These are phyloP conservation scores for Actinopyga echinites DNA, from an alignment of 53 echinoderm and acorn worm genomes.

Conservation along the genomic window DNA sequence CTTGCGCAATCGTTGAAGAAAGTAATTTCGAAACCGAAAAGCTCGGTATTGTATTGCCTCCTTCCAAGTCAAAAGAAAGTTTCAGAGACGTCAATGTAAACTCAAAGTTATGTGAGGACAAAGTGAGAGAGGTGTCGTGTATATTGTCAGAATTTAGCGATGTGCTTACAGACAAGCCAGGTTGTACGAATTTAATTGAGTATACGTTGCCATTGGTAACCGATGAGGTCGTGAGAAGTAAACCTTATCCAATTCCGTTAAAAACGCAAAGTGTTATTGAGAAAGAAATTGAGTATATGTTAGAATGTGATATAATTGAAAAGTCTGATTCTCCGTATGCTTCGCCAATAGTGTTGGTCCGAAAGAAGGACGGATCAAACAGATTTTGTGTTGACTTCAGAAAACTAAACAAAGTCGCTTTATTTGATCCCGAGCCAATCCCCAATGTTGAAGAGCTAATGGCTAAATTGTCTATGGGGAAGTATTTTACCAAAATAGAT, in stretches of 20 bases:
- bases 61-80: background rate
- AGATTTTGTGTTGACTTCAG: background rate
- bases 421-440: background rate
- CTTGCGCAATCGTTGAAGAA: background rate
- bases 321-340: slow-evolving; percentile 49
- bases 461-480: background rate
- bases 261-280: background rate
- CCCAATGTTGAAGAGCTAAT: slow-evolving; percentile 22
- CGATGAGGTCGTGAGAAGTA: background rate
- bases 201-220: background rate
- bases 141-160: background rate
- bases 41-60: background rate
- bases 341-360: slow-evolving; percentile 56
- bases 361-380: slow-evolving; percentile 53
- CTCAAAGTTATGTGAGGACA: background rate
- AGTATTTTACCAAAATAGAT: slow-evolving; percentile 55
- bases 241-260: slow-evolving; percentile 13
- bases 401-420: background rate
- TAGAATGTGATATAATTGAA: slow-evolving; percentile 49
- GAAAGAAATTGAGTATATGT: slow-evolving; percentile 13
- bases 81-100: background rate
- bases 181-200: background rate
- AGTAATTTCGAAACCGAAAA: background rate
- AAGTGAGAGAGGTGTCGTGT: background rate
- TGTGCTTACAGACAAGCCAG: slow-evolving; percentile 9